phyloP scores from a whole-genome alignment of 1,140 invertebrate species.

The Dolichoris vasculosae region DNA sequence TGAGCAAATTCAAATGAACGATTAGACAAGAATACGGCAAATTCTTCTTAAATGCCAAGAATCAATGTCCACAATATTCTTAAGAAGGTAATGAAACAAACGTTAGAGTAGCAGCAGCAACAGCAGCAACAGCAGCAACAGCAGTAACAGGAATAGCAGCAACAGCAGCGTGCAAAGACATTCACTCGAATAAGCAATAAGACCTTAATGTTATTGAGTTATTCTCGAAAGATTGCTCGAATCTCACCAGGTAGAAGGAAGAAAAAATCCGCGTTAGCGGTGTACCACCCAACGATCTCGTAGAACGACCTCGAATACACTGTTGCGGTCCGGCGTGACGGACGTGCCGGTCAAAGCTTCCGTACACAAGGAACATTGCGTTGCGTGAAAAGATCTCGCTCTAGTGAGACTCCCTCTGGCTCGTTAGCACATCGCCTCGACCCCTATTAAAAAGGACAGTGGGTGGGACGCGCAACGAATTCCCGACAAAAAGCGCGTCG shows the following conservation, averaged over 20 bases:
- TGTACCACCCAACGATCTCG: background rate
- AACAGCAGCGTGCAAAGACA: background rate
- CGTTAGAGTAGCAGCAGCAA: too few relatives aligned
- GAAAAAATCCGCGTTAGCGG: background rate
- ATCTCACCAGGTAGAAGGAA: background rate
- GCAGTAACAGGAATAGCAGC: too few relatives aligned
- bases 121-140: too few relatives aligned
- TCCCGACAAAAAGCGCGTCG: conserved; percentile 52
- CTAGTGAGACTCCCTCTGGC: background rate
- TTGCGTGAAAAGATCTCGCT: background rate
- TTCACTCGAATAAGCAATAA: background rate
- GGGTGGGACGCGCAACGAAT: conserved; percentile 28
- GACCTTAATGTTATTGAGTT: background rate
- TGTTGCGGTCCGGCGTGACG: background rate
- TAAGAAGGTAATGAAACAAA: background rate
- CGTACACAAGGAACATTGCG: background rate
- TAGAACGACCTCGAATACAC: background rate
- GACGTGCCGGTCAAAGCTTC: background rate
- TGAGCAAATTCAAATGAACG: background rate
- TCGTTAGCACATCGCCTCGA: conserved; percentile 33
- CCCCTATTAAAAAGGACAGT: background rate
- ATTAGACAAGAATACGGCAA: background rate
- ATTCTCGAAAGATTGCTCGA: background rate
- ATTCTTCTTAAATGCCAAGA: background rate
- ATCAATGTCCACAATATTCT: background rate